These are phyloP conservation scores for Thera obeliscata DNA, from an alignment of 2,888 invertebrate genomes.

Conservation along the genomic window DNA sequence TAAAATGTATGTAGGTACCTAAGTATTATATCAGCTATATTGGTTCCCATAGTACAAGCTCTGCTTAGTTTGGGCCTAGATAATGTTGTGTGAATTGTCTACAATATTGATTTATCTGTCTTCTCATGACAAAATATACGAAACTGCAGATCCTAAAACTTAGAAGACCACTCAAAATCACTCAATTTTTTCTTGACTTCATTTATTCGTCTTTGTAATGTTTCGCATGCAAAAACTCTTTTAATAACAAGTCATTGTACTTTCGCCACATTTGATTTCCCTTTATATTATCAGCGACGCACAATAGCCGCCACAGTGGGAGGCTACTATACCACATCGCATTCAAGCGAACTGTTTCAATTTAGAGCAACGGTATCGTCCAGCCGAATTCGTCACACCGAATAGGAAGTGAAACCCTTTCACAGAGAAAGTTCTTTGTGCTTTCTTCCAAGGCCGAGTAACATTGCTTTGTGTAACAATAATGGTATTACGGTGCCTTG, in stretches of 20 bases:
- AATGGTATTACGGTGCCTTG: constrained; percentile 69
- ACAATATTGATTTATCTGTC: too few relatives aligned
- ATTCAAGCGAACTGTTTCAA: constrained; percentile 50
- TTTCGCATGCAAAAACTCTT: not conserved
- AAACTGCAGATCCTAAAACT: too few relatives aligned
- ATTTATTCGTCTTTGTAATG: not conserved
- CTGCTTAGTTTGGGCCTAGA: too few relatives aligned
- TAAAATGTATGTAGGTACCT: too few relatives aligned
- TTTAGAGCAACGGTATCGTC: constrained; percentile 51
- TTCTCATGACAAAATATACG: too few relatives aligned
- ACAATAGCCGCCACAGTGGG: constrained; percentile 31
- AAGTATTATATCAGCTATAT: too few relatives aligned
- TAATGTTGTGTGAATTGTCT: too few relatives aligned
- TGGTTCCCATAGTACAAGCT: too few relatives aligned
- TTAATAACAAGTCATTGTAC: constrained; percentile 16
- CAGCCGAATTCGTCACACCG: constrained; percentile 62
- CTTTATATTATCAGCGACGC: constrained; percentile 21
- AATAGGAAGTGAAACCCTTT: constrained; percentile 72
- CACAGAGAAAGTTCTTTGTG: constrained; percentile 77
- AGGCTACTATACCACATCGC: constrained; percentile 38
- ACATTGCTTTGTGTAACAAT: constrained; percentile 74
- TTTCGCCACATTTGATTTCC: constrained; percentile 27
- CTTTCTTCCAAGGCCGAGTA: constrained; percentile 74
- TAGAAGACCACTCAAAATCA: not conserved
- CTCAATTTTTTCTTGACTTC: not conserved